Conservation (phyloP, 2,797 vertebrate genomes). For the Clarias fuscus region DNA sequence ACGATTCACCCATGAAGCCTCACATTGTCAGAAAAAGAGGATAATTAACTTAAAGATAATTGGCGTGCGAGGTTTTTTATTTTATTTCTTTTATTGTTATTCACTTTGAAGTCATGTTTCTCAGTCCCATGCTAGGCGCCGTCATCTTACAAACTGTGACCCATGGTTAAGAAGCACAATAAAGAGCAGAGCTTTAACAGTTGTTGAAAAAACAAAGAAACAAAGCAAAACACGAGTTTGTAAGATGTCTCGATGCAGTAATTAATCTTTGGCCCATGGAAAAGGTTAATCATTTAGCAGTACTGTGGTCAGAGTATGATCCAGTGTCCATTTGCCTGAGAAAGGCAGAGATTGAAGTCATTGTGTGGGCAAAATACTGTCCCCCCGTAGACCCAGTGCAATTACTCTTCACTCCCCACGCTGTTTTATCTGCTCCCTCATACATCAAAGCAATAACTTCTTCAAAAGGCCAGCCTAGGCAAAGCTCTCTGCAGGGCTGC, state of each 20-base stretch:
- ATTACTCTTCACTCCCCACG: slow-evolving; percentile 60
- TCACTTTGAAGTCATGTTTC: slow-evolving; percentile 45
- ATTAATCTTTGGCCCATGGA: slow-evolving; percentile 50
- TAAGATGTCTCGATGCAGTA: slow-evolving; percentile 38
- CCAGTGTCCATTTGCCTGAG: slow-evolving; percentile 58
- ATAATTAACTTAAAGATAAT: slow-evolving; percentile 29
- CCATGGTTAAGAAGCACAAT: slow-evolving; percentile 24
- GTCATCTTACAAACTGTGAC: slow-evolving; percentile 46
- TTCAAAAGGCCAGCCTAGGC: slow-evolving; percentile 60
- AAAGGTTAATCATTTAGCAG: slow-evolving; percentile 40
- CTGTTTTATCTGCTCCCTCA: slow-evolving; percentile 60
- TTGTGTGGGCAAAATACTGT: slow-evolving; percentile 63
- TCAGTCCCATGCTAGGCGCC: slow-evolving; percentile 36
- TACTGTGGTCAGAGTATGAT: slow-evolving; percentile 49
- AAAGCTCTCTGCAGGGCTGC: slow-evolving; percentile 59
- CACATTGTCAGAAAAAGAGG: slow-evolving; percentile 19
- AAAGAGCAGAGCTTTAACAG: neutral
- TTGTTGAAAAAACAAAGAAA: slow-evolving; percentile 9
- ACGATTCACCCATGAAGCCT: slow-evolving; percentile 35
- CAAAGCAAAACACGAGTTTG: slow-evolving; percentile 39
- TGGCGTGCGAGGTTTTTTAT: slow-evolving; percentile 25
- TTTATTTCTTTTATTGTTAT: slow-evolving; percentile 17
- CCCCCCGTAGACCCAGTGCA: slow-evolving; percentile 59
- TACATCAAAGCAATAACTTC: slow-evolving; percentile 62
- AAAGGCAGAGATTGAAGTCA: slow-evolving; percentile 59